phyloP scores from a whole-genome alignment of 1,140 invertebrate genomes.

The Akabosia matsudoensis region DNA sequence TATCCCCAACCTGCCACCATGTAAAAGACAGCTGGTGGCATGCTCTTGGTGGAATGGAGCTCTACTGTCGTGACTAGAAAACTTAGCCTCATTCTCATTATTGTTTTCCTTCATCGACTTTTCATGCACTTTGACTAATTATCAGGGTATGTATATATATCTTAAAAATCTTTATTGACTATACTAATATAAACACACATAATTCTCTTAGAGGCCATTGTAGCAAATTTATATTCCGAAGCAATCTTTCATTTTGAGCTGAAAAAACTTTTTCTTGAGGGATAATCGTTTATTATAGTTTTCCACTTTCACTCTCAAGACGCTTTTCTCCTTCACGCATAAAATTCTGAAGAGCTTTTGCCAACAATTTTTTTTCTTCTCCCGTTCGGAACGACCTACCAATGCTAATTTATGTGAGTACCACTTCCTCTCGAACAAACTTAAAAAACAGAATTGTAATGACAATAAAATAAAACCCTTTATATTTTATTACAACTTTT shows the following conservation, averaged over 20 bases:
- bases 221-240: background rate
- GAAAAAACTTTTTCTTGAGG: background rate
- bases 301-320: background rate
- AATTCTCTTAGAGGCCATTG: too few species aligned
- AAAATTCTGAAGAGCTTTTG: background rate
- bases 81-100: background rate
- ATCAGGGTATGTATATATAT: background rate
- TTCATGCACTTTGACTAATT: constrained; percentile 1
- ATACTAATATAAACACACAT: background rate
- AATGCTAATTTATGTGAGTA: constrained; percentile 1
- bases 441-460: background rate
- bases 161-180: background rate
- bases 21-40: background rate
- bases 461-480: too few species aligned
- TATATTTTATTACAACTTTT: too few species aligned
- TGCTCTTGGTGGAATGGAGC: too few species aligned
- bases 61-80: too few species aligned
- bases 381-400: background rate
- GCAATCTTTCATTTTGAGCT: background rate
- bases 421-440: background rate
- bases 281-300: background rate
- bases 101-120: background rate
- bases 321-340: background rate
- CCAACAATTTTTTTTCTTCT: constrained; percentile 4
- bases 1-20: too few species aligned